Evolutionary conservation across 2,113 vertebrate genomes (phyloP).

Genomic region (Paracyprichromis sp.): DNA sequence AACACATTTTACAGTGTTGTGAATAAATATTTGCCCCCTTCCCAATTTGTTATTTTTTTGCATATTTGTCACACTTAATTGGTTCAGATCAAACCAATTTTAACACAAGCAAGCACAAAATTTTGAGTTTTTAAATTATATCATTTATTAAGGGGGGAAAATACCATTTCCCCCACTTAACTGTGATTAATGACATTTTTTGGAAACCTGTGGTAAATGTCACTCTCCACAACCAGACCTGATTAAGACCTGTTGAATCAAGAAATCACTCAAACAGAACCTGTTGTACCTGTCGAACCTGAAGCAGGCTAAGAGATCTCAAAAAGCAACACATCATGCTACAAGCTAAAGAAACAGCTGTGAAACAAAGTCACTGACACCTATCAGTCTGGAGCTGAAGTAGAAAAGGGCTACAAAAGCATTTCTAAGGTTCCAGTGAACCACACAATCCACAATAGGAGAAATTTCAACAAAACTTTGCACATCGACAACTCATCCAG

Average conservation of each 20-base stretch:
- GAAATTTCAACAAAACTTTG: neutral
- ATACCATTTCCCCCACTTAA: neutral
- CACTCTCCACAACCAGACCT: neutral
- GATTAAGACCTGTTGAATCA: neutral
- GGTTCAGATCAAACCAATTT: neutral
- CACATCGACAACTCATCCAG: neutral
- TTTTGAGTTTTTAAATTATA: neutral
- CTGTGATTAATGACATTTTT: neutral
- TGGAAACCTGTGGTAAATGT: neutral
- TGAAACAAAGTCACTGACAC: neutral
- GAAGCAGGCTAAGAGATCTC: neutral
- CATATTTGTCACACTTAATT: neutral
- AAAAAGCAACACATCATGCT: neutral
- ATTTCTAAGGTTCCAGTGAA: neutral
- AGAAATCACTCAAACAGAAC: neutral
- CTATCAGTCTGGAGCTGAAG: neutral
- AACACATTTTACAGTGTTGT: neutral
- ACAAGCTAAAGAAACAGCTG: neutral
- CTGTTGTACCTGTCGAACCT: neutral
- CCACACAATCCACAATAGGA: neutral
- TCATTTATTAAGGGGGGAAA: neutral
- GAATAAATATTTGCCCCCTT: neutral
- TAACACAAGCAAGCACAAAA: neutral
- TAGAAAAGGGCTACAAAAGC: neutral
- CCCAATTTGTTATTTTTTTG: neutral